These are phyloP conservation scores for Megaceryle alcyon DNA, from an alignment of 2,797 vertebrate genomes.

Conservation along the genomic window DNA sequence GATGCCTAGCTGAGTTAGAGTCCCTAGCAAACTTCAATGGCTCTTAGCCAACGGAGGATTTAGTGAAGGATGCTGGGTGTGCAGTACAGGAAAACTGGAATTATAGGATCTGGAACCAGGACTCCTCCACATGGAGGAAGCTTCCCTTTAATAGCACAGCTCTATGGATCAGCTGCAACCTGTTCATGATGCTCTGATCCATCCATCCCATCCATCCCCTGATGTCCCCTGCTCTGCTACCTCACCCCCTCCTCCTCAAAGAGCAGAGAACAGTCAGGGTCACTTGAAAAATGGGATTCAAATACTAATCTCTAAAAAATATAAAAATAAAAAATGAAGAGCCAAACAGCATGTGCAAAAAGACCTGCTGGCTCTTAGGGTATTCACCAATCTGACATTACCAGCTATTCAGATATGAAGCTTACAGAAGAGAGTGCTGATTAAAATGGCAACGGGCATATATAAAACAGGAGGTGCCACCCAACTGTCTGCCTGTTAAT, in stretches of 20 bases:
- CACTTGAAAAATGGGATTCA: neutral
- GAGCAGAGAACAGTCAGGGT: neutral
- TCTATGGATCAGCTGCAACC: neutral
- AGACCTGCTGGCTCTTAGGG: neutral
- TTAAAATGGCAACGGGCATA: neutral
- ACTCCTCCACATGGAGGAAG: neutral
- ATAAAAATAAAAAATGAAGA: neutral
- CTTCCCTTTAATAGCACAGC: neutral
- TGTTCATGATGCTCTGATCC: neutral
- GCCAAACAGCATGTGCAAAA: neutral
- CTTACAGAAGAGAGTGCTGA: neutral
- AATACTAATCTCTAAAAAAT: neutral
- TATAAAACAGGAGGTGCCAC: neutral
- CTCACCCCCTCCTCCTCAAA: neutral
- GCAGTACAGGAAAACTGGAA: neutral
- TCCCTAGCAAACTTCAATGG: neutral
- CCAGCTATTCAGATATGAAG: neutral
- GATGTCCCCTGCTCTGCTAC: neutral
- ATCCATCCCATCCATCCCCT: too few relatives aligned
- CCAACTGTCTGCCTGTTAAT: conserved; percentile 6
- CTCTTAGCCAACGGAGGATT: neutral
- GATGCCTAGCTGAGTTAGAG: neutral
- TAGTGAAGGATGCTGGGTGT: neutral
- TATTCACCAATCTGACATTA: neutral
- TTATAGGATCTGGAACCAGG: neutral